phyloP scores from a whole-genome alignment of 2,888 invertebrate species.

The Aphidoletes aphidimyza region DNA sequence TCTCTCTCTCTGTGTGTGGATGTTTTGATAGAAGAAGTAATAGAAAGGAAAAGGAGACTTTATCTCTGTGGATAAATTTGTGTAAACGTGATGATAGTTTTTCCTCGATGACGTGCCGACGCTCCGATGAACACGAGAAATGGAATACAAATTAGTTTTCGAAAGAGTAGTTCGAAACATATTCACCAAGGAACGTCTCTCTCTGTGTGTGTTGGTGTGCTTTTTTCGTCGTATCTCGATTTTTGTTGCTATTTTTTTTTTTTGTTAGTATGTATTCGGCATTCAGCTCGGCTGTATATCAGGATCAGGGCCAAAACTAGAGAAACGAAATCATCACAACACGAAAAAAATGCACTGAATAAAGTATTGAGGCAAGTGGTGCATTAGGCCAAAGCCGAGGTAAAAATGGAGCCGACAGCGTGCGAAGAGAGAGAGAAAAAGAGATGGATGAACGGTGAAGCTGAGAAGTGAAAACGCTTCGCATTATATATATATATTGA shows the following conservation, averaged over 20 bases:
- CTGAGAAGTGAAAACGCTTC: too few relatives aligned
- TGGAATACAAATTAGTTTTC: conserved; percentile 22
- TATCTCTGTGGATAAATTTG: conserved; percentile 15
- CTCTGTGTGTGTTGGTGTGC: neutral
- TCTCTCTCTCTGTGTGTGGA: neutral
- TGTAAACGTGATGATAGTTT: conserved; percentile 25
- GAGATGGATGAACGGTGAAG: too few relatives aligned
- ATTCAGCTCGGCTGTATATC: neutral
- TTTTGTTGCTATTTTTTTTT: too few relatives aligned
- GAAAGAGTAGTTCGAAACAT: neutral
- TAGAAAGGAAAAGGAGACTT: neutral
- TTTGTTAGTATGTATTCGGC: too few relatives aligned
- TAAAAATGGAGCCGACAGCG: too few relatives aligned
- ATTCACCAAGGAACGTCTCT: neutral
- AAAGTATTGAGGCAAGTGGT: neutral
- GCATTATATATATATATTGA: too few relatives aligned
- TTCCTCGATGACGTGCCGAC: neutral
- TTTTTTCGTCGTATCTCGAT: too few relatives aligned
- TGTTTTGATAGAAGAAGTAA: neutral
- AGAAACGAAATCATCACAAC: neutral
- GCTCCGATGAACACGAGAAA: conserved; percentile 14
- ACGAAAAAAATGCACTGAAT: neutral
- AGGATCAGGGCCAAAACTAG: neutral
- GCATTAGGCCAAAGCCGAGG: too few relatives aligned
- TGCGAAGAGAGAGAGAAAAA: too few relatives aligned